Evolutionary conservation across 2,888 invertebrate genomes (phyloP), one percentile per base, ranked within the genome.

Genomic region (Protonemura montana): DNA sequence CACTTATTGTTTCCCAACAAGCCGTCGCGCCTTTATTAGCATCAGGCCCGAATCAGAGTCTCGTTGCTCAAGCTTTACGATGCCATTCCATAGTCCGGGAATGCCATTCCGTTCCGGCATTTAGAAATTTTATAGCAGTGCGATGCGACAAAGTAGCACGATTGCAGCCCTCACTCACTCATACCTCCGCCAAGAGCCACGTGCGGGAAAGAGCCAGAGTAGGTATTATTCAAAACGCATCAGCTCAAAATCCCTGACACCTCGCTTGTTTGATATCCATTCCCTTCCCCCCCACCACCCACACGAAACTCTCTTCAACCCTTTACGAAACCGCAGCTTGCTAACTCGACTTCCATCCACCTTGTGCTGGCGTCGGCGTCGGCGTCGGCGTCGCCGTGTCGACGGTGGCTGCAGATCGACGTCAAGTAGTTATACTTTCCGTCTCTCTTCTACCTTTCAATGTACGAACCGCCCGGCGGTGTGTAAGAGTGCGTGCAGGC

Each of bases 201-300:
- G 78, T 2, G n/a, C 10, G 78, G 21, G 59, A 59, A 59, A 59
- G 59, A 59, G 59, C 29, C 41, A 76, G 85, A 25, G 85, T 27
- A 77, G 76, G 42, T 76, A 78, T 76, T 81, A 82, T 86, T 86
- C 76, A 86, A 80, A 81, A 86, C 81, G 82, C 81, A 82, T 83
- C 82, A 86, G 59, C 82, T 76, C 82, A 82, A 82, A 78, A 86
- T 86, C 83, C 76, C 82, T 86, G 86, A 82, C 86, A 59, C 86
- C 85, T 28, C 82, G 86, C 27, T 42, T 81, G 81, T 76, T 85
- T 77, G 85, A 85, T 76, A 78, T 35, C 80, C 30, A 76, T 77
- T 59, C 59, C 28, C 27, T 30, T 1, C 80, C 85, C 85, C 76
- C 76, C 76, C 76, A 26, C 85, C 27, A 25, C 80, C 30, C 59